Base-by-base conservation (phyloP, 35 echinoderm and acorn worm species). In the Eucidaris tribuloides region DNA sequence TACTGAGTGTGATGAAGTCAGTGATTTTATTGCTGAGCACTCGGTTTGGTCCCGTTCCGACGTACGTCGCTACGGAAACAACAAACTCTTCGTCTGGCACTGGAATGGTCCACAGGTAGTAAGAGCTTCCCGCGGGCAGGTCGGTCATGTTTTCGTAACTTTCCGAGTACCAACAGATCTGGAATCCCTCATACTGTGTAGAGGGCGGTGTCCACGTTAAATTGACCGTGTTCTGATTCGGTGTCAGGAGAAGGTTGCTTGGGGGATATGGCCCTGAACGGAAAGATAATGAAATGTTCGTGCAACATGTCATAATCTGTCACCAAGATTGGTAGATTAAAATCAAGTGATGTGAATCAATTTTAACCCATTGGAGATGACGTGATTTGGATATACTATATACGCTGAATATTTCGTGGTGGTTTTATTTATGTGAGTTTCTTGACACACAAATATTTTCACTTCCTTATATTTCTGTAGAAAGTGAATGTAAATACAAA, bases 1-100 rank as follows among this genome's bases (percentile, higher is more conserved):
- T 23, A 74, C 68, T 74, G 13, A 74, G 68, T 27, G 68, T 74
- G 19, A 74, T 74, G 36, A 74, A 74, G 68, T 74, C 68, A 18
- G 68, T 74, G 24, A 74, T 36, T 23, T 74, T 74, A 7, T 74
- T 25, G 40, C 68, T 74, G 36, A 74, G 68, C n/a, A 74, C 34
- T 14, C 25, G 24, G 44, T 74, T n/a, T 7, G 35, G 35, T 24
- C 22, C 17, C 1, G 38, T 22, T 23, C 41, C 68, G 37, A 74
- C 37, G 41, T 42, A 74, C 39, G 68, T 44, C 1, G 68, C 68
- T 0, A 74, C 68, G 20, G 68, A 74, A 23, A 74, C 23, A 9
- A 74, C 68, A 74, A 35, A 74, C 35, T 74, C 68, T 36, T 74
- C 68, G 23, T 74, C 37, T 27, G 68, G 68, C 15, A 22, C 25